Evolutionary conservation across 2,113 vertebrate genomes (phyloP), one percentile per base, ranked within the genome.

Genomic region (Mola mola): DNA sequence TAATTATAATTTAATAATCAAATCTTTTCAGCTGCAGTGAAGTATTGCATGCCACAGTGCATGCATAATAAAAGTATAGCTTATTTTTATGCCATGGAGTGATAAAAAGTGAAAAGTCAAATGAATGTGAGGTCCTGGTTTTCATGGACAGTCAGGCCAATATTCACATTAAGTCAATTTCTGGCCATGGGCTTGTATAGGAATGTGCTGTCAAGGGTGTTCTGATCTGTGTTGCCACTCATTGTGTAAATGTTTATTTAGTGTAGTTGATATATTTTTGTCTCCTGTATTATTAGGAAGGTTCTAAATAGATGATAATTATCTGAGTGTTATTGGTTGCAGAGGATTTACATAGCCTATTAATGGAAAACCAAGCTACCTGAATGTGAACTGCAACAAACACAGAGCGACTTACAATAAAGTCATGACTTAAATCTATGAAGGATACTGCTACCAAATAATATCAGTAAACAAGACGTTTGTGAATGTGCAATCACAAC

Each of bases 121-220:
- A 9, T 40, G n/a, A 49, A 19, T 62, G 33, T 25, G 4, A 34
- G 15, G 17, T 7, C 4, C 10, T 33, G 57, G 15, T 37, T 28
- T 25, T 21, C 46, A n/a, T 24, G 16, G 25, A 20, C 28, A 55
- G 37, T 6, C 29, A 58, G 1, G 21, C 13, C 37, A 8, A 69
- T 1, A 9, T 52, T 41, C 49, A 24, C 48, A 31, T 64, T 6
- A 53, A 40, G 43, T 66, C 31, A 52, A 38, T 71, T 34, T 65
- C 37, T 68, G 21, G 31, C 38, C 5, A 5, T 13, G 24, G 49
- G 7, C 8, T 22, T 57, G 24, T 31, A 11, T 13, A 16, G 33
- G 48, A 17, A 16, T 60, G 17, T 8, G 33, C 36, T 56, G 22
- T 46, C 38, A 13, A 17, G 36, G 29, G 21, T 16, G 11, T 25